Evolutionary conservation across 2,888 invertebrate genomes (phyloP).

Genomic region (Diarsia mendica): DNA sequence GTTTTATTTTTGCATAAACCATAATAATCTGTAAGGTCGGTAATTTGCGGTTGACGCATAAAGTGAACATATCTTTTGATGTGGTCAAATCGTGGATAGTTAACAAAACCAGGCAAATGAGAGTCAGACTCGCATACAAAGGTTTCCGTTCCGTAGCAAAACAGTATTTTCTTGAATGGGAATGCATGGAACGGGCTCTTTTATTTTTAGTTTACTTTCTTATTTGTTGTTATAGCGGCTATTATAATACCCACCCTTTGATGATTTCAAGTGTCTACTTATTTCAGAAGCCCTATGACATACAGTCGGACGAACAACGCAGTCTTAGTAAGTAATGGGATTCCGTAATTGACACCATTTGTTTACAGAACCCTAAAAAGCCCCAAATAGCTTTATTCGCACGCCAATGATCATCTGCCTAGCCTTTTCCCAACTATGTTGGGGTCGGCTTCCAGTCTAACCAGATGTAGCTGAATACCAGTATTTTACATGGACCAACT

Average conservation of each 20-base stretch:
- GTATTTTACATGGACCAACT: too few relatives aligned
- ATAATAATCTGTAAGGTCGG: neutral
- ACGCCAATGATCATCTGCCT: neutral
- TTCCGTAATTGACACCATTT: neutral
- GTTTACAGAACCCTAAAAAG: neutral
- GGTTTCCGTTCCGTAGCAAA: neutral
- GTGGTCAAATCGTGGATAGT: neutral
- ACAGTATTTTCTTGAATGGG: neutral
- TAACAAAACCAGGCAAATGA: neutral
- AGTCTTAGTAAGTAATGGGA: neutral
- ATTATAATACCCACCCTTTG: neutral
- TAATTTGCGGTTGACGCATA: neutral
- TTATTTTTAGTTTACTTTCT: neutral
- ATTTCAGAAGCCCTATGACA: neutral
- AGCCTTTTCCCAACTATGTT: too few relatives aligned
- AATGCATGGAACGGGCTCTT: neutral
- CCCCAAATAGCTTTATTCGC: neutral
- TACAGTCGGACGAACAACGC: neutral
- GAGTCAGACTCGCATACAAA: neutral
- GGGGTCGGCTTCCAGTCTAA: too few relatives aligned
- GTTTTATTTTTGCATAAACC: neutral
- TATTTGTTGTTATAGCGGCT: neutral
- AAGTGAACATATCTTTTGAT: neutral
- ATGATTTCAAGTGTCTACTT: neutral
- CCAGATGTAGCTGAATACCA: too few relatives aligned